These are phyloP conservation scores for Pao palembangensis DNA, from an alignment of 2,113 vertebrate genomes.

Conservation along the genomic window DNA sequence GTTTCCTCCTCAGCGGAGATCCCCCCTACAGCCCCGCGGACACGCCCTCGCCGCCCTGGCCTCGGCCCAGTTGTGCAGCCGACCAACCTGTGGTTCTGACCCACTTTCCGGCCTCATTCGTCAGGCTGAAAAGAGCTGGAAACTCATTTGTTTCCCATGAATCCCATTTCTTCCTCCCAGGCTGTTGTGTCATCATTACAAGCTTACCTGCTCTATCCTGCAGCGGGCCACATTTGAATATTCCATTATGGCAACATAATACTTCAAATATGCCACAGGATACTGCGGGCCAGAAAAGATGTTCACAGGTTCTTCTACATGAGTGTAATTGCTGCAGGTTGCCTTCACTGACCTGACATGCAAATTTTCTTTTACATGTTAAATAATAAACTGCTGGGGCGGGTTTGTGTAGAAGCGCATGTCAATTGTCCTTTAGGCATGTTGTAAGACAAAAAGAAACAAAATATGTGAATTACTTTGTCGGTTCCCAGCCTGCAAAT, in stretches of 20 bases:
- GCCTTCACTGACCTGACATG: conserved; percentile 42
- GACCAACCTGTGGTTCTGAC: conserved; percentile 63
- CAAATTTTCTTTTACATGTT: conserved; percentile 27
- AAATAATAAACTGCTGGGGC: conserved; percentile 41
- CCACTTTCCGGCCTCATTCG: conserved; percentile 63
- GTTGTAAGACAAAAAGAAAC: background rate
- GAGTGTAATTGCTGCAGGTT: conserved; percentile 44
- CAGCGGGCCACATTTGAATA: conserved; percentile 56
- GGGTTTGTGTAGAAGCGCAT: conserved; percentile 4
- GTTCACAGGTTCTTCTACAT: conserved; percentile 37
- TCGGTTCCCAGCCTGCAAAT: background rate
- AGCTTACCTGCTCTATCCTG: conserved; percentile 48
- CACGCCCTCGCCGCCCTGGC: conserved; percentile 31
- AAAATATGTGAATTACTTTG: background rate
- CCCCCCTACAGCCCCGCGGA: conserved; percentile 1
- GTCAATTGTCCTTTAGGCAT: conserved; percentile 3
- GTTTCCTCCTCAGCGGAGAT: too few species aligned
- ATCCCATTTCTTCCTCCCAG: conserved; percentile 59
- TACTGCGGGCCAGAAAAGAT: conserved; percentile 52
- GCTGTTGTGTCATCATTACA: conserved; percentile 63
- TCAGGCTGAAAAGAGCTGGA: conserved; percentile 43
- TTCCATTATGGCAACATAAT: conserved; percentile 70
- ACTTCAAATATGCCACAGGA: conserved; percentile 58
- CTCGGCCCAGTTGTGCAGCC: conserved; percentile 59
- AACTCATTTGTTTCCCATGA: conserved; percentile 55